A percentile compares a stretch with the other conserved stretches of the same genome.
phyloP scores from a whole-genome alignment of 2,888 invertebrate genomes.

The Diaphora mendica region DNA sequence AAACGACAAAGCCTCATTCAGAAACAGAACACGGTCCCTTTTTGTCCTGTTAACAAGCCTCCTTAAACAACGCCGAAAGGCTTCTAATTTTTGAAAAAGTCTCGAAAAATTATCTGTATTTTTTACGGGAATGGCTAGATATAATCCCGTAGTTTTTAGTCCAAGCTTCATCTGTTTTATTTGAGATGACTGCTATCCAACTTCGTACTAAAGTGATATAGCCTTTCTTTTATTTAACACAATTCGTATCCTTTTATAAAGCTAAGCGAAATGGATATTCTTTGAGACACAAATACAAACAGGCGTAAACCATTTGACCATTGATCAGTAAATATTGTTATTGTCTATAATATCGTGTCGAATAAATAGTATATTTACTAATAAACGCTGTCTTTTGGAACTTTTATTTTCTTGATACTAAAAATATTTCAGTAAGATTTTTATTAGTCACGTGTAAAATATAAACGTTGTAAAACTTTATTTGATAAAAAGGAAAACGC shows the following conservation, averaged over 20 bases:
- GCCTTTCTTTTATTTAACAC: not conserved
- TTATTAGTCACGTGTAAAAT: not conserved
- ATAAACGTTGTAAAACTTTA: not conserved
- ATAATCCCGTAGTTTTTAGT: not conserved
- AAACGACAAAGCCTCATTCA: not conserved
- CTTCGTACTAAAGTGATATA: not conserved
- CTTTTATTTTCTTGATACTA: not conserved
- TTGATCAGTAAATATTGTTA: not conserved
- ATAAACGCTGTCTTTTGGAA: not conserved
- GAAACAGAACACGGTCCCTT: not conserved
- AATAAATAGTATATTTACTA: not conserved
- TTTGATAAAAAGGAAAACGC: not conserved
- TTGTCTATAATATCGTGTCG: too few species aligned
- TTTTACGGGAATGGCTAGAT: not conserved
- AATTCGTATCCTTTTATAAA: not conserved
- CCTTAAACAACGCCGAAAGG: not conserved
- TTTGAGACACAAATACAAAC: not conserved
- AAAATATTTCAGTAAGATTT: not conserved
- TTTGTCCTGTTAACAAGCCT: not conserved
- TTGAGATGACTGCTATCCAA: not conserved
- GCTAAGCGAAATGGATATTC: not conserved
- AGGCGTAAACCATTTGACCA: not conserved
- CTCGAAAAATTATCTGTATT: not conserved
- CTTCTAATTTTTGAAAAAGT: not conserved
- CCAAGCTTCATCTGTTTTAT: not conserved